These are phyloP conservation scores for Clinocottus analis DNA, from an alignment of 2,113 vertebrate genomes.

Conservation along the genomic window DNA sequence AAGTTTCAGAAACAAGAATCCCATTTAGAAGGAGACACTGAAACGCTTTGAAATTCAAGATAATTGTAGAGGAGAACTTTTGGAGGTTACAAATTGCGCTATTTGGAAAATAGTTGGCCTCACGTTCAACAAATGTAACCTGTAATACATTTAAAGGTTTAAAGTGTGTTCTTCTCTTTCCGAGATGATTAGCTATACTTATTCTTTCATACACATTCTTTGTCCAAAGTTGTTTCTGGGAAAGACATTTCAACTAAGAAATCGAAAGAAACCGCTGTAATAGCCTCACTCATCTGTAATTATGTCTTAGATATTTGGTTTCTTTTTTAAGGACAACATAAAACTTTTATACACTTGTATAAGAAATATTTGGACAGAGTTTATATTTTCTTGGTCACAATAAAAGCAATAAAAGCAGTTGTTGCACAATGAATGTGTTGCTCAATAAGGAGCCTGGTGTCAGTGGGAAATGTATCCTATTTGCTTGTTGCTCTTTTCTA, in stretches of 20 bases:
- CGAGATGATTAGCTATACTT: background rate
- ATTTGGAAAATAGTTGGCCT: slow-evolving; percentile 11
- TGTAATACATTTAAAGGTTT: slow-evolving; percentile 20
- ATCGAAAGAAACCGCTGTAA: slow-evolving; percentile 7
- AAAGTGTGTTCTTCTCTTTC: background rate
- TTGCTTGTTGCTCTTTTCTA: slow-evolving; percentile 53
- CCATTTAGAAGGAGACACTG: slow-evolving; percentile 48
- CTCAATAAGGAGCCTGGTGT: slow-evolving; percentile 49
- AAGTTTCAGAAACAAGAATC: slow-evolving; percentile 69
- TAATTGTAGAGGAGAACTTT: slow-evolving; percentile 61
- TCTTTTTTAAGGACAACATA: slow-evolving; percentile 15
- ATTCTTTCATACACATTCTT: background rate
- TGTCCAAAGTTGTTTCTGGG: background rate
- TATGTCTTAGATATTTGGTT: slow-evolving; percentile 11
- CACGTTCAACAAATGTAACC: slow-evolving; percentile 18
- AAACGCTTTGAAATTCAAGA: slow-evolving; percentile 65
- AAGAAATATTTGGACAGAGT: slow-evolving; percentile 7
- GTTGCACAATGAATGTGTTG: slow-evolving; percentile 60
- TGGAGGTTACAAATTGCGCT: slow-evolving; percentile 54
- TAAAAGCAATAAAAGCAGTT: slow-evolving; percentile 34
- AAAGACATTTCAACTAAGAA: slow-evolving; percentile 8
- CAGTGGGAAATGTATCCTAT: slow-evolving; percentile 33
- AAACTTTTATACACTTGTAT: slow-evolving; percentile 7
- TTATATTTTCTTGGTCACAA: slow-evolving; percentile 35
- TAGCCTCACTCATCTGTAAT: slow-evolving; percentile 9